Base-by-base conservation (phyloP, 2,888 invertebrate species). In the Plutella xylostella region DNA sequence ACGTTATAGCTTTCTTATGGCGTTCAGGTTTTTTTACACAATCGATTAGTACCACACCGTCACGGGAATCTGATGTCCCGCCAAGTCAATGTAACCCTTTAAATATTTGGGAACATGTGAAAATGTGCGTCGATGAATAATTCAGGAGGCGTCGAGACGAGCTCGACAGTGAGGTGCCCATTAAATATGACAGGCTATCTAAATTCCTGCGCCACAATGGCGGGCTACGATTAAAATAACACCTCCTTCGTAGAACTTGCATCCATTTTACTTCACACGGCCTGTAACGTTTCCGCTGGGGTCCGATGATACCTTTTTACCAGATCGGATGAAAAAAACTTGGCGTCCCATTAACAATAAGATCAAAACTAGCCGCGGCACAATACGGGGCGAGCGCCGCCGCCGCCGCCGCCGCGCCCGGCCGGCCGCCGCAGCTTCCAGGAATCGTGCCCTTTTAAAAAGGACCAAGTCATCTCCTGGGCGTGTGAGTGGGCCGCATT, bases 291-390 rank as follows among this genome's bases (percentile, higher is more conserved):
- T 82, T 82, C 82, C 82, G 82, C 71, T 76, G 80, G 78, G 80
- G 69, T 72, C 73, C 71, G 73, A 72, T 72, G 77, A 73, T 79
- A 75, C 73, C 66, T 74, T 75, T 79, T 83, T 83, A 80, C 78
- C 79, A 66, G 69, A 65, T 65, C 59, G 59, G 53, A 61, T 68
- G 70, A 70, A 83, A 83, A 83, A 83, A 83, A 79, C 75, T 70
- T 79, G 74, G 79, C 79, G 79, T 80, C 80, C 80, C 78, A 80
- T 79, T 82, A 82, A 83, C 74, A 82, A 83, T 82, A 79, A 80
- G 77, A 82, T 82, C 82, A 83, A 83, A 83, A 82, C 78, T 79
- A 77, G 79, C 82, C 80, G 77, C 82, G 70, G 65, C 65, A 66
- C 71, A 79, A 79, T 79, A 79, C 76, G 75, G 70, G 58, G 73